Evolutionary conservation across 2,113 vertebrate genomes (phyloP).

Genomic region (Alligator mississippiensis): DNA sequence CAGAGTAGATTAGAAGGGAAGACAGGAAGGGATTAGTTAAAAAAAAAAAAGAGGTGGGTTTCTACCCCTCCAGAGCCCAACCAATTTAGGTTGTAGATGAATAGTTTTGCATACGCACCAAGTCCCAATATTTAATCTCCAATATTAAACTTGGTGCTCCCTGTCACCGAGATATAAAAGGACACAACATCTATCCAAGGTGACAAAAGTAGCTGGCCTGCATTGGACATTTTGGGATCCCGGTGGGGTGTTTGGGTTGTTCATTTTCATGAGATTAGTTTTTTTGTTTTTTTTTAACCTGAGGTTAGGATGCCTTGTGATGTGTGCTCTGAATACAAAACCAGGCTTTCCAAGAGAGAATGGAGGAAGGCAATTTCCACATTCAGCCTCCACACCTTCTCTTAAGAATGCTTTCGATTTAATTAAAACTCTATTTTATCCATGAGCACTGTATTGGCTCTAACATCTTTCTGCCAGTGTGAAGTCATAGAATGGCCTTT

Average conservation of each 20-base stretch:
- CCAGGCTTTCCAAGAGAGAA: neutral
- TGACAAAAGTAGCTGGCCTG: neutral
- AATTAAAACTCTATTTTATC: constrained; percentile 55
- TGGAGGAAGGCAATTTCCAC: neutral
- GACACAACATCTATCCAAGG: neutral
- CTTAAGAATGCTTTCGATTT: constrained; percentile 44
- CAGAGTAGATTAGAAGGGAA: neutral
- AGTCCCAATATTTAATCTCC: neutral
- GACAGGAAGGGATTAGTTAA: neutral
- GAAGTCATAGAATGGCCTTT: constrained; percentile 63
- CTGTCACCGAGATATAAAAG: neutral
- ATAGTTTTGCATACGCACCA: too few relatives aligned
- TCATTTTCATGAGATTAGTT: neutral
- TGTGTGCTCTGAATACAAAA: neutral
- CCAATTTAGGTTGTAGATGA: neutral
- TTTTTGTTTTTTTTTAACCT: neutral
- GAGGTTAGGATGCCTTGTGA: neutral
- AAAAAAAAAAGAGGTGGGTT: neutral
- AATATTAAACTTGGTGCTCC: neutral
- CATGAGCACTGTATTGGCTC: neutral
- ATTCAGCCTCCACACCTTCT: neutral
- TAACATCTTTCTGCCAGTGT: constrained; percentile 39
- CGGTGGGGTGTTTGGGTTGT: neutral
- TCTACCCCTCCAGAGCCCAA: neutral
- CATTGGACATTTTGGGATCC: neutral